Conservation (phyloP, 2,113 vertebrate species). For the Cromileptes altivelis region DNA sequence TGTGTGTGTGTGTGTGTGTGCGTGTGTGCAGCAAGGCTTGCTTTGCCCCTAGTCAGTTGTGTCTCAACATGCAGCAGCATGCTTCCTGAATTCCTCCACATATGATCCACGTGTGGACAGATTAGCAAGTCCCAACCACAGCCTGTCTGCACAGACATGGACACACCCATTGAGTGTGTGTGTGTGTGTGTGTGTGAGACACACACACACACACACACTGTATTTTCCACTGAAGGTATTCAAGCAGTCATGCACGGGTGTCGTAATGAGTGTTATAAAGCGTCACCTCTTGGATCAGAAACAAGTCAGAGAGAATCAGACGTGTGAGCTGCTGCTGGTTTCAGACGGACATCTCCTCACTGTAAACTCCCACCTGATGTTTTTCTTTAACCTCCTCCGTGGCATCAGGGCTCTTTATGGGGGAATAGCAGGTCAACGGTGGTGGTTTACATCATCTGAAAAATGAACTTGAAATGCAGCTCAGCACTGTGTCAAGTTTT, state of each 20-base stretch:
- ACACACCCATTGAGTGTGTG: conserved; percentile 44
- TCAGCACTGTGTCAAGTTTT: too few species aligned
- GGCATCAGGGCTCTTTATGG: too few species aligned
- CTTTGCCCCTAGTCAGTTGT: conserved; percentile 5
- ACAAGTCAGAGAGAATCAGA: too few species aligned
- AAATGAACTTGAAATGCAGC: too few species aligned
- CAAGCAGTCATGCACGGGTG: too few species aligned
- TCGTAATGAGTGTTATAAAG: not conserved
- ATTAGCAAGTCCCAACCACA: not conserved
- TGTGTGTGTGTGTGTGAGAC: conserved; percentile 6
- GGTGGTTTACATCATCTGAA: too few species aligned
- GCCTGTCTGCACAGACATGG: conserved; percentile 2
- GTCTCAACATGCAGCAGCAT: conserved; percentile 42
- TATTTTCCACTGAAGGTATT: not conserved
- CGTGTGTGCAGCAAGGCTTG: not conserved
- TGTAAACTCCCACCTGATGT: too few species aligned
- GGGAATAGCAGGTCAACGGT: too few species aligned
- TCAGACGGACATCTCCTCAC: too few species aligned
- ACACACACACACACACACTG: too few species aligned
- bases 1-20: conserved; percentile 12
- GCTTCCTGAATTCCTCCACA: conserved; percentile 54
- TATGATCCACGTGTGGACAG: conserved; percentile 37
- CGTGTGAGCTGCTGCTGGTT: too few species aligned
- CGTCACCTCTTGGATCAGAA: not conserved
- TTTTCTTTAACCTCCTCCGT: too few species aligned